Evolutionary conservation across 2,113 vertebrate species (phyloP).

Genomic region (Chamaetylas fuelleborni): DNA sequence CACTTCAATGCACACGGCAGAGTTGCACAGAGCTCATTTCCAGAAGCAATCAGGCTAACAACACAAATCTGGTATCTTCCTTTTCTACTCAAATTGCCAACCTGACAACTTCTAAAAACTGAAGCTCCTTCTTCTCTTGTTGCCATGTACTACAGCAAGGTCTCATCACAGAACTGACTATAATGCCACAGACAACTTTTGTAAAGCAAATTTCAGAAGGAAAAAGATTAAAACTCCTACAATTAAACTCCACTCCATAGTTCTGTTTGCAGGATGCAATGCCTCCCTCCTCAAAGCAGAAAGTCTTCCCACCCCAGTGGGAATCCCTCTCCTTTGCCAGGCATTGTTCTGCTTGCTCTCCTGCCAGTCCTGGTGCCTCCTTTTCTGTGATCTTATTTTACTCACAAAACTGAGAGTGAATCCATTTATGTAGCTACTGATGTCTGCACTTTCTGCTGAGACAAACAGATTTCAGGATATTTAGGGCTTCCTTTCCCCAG

Average conservation of each 20-base stretch:
- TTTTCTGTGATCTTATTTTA: background rate
- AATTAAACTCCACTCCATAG: background rate
- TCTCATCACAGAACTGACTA: background rate
- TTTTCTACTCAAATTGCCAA: background rate
- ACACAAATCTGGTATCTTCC: background rate
- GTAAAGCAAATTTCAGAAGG: background rate
- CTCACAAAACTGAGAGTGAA: background rate
- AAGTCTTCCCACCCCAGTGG: background rate
- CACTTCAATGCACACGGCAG: fast-evolving
- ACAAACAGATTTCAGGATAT: background rate
- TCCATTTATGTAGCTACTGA: background rate
- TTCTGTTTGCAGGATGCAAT: background rate
- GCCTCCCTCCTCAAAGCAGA: background rate
- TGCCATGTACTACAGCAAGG: background rate
- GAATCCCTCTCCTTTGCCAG: background rate
- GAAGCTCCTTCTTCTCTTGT: background rate
- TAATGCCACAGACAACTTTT: background rate
- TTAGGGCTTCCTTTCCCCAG: background rate
- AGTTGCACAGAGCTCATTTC: background rate
- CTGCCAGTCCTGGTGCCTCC: background rate
- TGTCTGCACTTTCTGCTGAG: background rate
- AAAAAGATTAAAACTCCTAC: background rate
- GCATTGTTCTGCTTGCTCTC: background rate
- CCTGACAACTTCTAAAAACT: background rate
- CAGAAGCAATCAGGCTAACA: background rate